phyloP scores from a whole-genome alignment of 2,797 vertebrate species.

The Pangasius mekongensis region DNA sequence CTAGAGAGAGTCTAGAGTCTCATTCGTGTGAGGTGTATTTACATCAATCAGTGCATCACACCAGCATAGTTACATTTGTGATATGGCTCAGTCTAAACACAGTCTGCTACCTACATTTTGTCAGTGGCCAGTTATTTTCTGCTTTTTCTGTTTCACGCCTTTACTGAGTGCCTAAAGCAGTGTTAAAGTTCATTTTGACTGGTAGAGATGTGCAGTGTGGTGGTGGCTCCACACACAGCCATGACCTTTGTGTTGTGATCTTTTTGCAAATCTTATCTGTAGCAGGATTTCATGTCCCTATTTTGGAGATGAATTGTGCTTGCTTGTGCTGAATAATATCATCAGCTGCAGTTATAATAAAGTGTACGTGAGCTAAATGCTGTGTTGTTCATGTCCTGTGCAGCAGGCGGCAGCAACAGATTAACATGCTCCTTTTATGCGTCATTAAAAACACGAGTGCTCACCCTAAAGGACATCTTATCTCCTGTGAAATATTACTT shows the following conservation, averaged over 20 bases:
- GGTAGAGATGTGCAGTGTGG: too few relatives aligned
- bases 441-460: slow-evolving; percentile 29
- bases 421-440: slow-evolving; percentile 34
- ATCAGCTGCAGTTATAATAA: too few relatives aligned
- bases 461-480: slow-evolving; percentile 17
- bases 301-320: not conserved
- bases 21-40: not conserved
- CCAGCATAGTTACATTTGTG: too few relatives aligned
- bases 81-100: too few relatives aligned
- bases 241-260: not conserved
- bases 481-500: not conserved
- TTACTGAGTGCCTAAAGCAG: too few relatives aligned
- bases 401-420: slow-evolving; percentile 27
- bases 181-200: too few relatives aligned
- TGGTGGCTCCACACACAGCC: not conserved
- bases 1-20: not conserved
- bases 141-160: too few relatives aligned
- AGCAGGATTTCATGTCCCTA: not conserved
- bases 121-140: too few relatives aligned
- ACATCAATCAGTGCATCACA: not conserved
- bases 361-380: not conserved
- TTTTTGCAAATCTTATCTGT: not conserved
- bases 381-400: slow-evolving; percentile 10
- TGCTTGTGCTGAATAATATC: too few relatives aligned
- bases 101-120: too few relatives aligned